These are phyloP conservation scores for Hydractinia echinata DNA, from an alignment of 30 jellyfish, hydroid and myxozoan species.

Conservation along the genomic window DNA sequence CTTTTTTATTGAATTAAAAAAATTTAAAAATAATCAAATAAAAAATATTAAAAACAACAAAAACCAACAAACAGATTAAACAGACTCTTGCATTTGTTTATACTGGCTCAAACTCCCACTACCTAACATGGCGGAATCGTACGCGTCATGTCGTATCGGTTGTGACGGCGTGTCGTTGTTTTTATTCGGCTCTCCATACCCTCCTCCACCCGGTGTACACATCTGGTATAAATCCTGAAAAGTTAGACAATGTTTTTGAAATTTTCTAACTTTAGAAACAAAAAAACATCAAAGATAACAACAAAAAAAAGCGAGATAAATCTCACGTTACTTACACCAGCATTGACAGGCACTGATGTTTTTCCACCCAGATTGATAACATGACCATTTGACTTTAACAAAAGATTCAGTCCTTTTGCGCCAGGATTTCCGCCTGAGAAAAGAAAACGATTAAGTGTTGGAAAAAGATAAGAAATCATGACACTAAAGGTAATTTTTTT, in stretches of 20 bases:
- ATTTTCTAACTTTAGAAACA: not conserved
- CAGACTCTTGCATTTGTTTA: slow-evolving; percentile 31
- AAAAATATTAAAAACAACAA: not conserved
- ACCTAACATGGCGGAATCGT: not conserved
- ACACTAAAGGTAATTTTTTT: too few species aligned
- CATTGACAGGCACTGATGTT: slow-evolving; percentile 54
- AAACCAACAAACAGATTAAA: not conserved
- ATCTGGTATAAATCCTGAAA: slow-evolving; percentile 66
- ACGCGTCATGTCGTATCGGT: not conserved
- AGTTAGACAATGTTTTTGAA: not conserved
- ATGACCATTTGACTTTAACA: slow-evolving; percentile 53
- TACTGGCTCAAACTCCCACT: slow-evolving; percentile 34
- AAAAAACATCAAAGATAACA: not conserved
- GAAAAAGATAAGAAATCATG: not conserved
- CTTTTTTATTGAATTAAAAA: too few species aligned
- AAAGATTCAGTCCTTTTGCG: slow-evolving; percentile 61
- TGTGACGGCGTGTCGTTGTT: not conserved
- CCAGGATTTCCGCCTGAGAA: slow-evolving; percentile 89
- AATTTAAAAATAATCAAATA: too few species aligned
- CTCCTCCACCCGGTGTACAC: slow-evolving; percentile 98
- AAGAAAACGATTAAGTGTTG: not conserved
- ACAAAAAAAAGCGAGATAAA: not conserved
- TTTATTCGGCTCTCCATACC: slow-evolving; percentile 68
- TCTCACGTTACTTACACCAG: slow-evolving; percentile 61
- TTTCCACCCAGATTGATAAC: slow-evolving; percentile 71